Base-by-base conservation (phyloP, 1,140 invertebrate species). In the Procambarus clarkii region DNA sequence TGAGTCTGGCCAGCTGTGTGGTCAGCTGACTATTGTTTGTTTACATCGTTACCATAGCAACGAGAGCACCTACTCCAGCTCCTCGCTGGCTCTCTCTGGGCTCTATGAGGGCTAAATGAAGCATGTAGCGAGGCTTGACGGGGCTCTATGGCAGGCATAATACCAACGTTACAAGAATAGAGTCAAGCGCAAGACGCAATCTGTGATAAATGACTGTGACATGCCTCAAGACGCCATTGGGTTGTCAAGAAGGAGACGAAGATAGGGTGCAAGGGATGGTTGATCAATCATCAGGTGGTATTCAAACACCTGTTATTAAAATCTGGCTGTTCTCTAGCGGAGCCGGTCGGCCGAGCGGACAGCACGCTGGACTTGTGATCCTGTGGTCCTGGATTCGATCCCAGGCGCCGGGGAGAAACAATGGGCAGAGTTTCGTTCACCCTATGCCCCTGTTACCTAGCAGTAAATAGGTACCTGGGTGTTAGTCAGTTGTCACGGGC, bases 251-350 rank as follows among this genome's bases (percentile, higher is more conserved):
- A 34, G 34, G 34, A 34, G 34, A 34, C 34, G 34, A 34, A 34
- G 34, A 34, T 34, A 1, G 34, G 34, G 34, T 0, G 60, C 4
- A 74, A 24, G 24, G 69, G 24, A 21, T 34, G n/a, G 69, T n/a
- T n/a, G 69, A 74, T 74, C 69, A 24, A 74, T 74, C 24, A 74
- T 74, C 24, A 74, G 69, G 69, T 74, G 69, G 69, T n/a, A 4
- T 34, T 34, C n/a, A 34, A 9, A 34, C 69, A 74, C n/a, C n/a
- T 74, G 69, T 21, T 64, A 74, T 74, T 34, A 34, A 3, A 34
- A 34, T 0, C 69, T 74, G 0, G 5, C 64, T 69, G 1, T 18
- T 18, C 64, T n/a, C 15, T 18, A n/a, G n/a, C n/a, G 60, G 60
- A 21, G 7, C 21, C 60, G 50, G 0, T 8, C 50, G 50, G 13